These are phyloP conservation scores for Tinamus major DNA, from an alignment of 2,797 vertebrate genomes.

Conservation along the genomic window DNA sequence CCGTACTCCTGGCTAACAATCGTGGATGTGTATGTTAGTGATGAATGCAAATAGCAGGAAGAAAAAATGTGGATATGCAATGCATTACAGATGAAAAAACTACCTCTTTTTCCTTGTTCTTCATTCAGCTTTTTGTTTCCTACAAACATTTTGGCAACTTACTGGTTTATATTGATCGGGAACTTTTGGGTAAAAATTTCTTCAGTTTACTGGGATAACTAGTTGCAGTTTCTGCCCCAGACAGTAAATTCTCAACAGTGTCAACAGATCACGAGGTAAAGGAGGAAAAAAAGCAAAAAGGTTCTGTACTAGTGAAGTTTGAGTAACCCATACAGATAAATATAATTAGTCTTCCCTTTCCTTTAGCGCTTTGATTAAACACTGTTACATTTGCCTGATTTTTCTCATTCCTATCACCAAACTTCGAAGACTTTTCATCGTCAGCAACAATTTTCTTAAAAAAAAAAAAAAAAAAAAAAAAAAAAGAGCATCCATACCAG, in stretches of 20 bases:
- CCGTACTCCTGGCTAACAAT: neutral
- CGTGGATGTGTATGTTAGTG: neutral
- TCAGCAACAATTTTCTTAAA: neutral
- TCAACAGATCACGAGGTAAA: neutral
- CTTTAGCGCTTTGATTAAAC: neutral
- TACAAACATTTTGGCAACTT: neutral
- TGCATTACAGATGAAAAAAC: neutral
- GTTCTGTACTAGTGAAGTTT: neutral
- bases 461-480: neutral
- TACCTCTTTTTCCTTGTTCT: neutral
- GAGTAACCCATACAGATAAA: neutral
- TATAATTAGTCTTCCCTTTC: neutral
- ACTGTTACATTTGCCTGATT: neutral
- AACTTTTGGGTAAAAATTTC: neutral
- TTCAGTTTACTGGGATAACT: neutral
- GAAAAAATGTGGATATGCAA: neutral
- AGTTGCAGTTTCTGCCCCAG: neutral
- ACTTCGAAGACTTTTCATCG: neutral
- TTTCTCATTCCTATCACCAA: neutral
- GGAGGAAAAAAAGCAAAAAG: neutral
- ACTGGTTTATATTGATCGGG: neutral
- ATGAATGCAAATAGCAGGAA: neutral
- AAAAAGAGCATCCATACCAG: neutral
- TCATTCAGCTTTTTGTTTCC: neutral
- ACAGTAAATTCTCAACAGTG: neutral